These are phyloP conservation scores for Meiosimyza platycephala DNA, from an alignment of 2,888 invertebrate species.

Conservation along the genomic window DNA sequence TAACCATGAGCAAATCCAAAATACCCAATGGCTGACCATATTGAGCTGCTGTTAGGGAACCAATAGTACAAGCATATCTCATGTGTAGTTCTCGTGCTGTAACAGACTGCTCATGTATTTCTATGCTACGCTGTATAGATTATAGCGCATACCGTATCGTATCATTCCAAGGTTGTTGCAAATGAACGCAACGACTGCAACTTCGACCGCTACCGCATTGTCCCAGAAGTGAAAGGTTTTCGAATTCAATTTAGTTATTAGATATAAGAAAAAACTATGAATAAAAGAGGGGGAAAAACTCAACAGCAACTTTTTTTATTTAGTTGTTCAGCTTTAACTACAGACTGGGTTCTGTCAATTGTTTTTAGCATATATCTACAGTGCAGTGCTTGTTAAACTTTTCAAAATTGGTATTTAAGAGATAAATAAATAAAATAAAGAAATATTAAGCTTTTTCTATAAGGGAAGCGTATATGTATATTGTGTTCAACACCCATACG, in stretches of 20 bases:
- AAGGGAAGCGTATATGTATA: too few species aligned
- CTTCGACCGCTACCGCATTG: constrained; percentile 16
- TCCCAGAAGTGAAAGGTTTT: constrained; percentile 53
- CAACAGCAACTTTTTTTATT: constrained; percentile 11
- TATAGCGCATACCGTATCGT: constrained; percentile 8
- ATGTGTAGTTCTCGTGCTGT: neutral
- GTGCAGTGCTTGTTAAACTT: too few species aligned
- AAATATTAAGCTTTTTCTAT: too few species aligned
- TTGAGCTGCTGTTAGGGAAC: constrained; percentile 16
- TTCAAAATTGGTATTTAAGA: too few species aligned
- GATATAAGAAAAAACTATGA: too few species aligned
- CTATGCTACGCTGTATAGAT: neutral
- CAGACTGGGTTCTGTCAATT: too few species aligned
- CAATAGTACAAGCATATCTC: neutral
- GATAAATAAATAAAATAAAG: too few species aligned
- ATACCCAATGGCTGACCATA: neutral
- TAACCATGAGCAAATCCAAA: neutral
- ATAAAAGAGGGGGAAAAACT: too few species aligned
- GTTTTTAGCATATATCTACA: too few species aligned
- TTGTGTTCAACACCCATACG: too few species aligned
- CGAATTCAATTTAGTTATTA: constrained; percentile 32
- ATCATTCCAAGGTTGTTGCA: constrained; percentile 52
- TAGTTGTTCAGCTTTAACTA: neutral
- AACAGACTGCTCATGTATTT: constrained; percentile 7
- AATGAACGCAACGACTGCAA: constrained; percentile 35